Conservation (phyloP, 2,888 invertebrate genomes). For the Leucania comma region DNA sequence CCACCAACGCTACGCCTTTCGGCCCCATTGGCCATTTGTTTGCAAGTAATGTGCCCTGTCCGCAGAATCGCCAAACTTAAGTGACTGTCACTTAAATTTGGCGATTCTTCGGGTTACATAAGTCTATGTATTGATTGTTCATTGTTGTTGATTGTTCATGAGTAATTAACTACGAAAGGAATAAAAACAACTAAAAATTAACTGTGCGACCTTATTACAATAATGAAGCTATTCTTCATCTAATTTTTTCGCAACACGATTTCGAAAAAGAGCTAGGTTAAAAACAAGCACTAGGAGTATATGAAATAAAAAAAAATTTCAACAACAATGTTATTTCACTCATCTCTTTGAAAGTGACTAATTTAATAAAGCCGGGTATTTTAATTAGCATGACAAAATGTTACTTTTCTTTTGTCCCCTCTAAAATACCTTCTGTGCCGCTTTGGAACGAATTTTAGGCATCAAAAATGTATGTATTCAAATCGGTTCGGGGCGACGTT, state of each 20-base stretch:
- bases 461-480: conserved; percentile 68
- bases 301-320: neutral
- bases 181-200: too few species aligned
- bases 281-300: neutral
- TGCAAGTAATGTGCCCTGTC: too few species aligned
- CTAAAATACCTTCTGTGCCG: conserved; percentile 45
- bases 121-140: too few species aligned
- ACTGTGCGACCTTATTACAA: too few species aligned
- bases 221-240: too few species aligned
- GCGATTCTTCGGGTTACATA: too few species aligned
- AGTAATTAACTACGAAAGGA: too few species aligned
- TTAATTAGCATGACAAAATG: conserved; percentile 51
- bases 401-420: conserved; percentile 51
- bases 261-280: neutral
- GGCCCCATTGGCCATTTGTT: too few species aligned
- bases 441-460: conserved; percentile 46
- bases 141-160: too few species aligned
- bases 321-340: conserved; percentile 18
- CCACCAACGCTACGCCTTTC: too few species aligned
- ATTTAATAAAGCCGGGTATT: conserved; percentile 37
- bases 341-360: conserved; percentile 20
- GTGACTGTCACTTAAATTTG: too few species aligned
- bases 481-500: conserved; percentile 62
- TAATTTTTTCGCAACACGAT: neutral
- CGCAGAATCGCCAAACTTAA: too few species aligned